Percentiles rank a stretch among this genome's conserved stretches.
Evolutionary conservation across 2,113 vertebrate species (phyloP).

Genomic region (Diglossa brunneiventris): DNA sequence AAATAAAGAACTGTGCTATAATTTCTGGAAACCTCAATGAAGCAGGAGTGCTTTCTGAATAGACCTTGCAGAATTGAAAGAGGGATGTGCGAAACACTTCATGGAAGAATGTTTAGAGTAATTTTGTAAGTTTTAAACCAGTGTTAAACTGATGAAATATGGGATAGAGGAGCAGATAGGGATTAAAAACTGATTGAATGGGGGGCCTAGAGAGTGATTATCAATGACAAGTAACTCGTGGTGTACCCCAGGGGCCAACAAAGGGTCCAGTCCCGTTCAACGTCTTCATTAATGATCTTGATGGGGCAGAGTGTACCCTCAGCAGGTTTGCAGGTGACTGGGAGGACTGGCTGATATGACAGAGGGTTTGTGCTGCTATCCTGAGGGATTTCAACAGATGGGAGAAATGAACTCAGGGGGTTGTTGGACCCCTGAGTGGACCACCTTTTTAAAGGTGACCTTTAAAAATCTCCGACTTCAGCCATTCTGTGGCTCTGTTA

Average conservation of each 20-base stretch:
- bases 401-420: fast-evolving
- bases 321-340: not conserved
- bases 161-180: not conserved
- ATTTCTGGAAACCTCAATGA: not conserved
- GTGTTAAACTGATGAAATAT: not conserved
- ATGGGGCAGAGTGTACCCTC: not conserved
- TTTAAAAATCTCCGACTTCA: not conserved
- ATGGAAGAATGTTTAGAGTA: not conserved
- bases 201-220: not conserved
- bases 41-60: not conserved
- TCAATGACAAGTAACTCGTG: not conserved
- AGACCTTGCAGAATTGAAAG: not conserved
- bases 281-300: not conserved
- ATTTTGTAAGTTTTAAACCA: not conserved
- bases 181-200: not conserved
- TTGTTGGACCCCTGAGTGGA: not conserved
- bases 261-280: not conserved
- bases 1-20: not conserved
- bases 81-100: not conserved
- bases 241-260: not conserved
- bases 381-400: not conserved
- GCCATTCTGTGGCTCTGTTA: not conserved
- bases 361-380: not conserved
- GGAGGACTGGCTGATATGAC: not conserved
- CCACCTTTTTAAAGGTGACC: no score